Conservation (phyloP, 2,888 invertebrate species). For the Onthophagus sagittarius region DNA sequence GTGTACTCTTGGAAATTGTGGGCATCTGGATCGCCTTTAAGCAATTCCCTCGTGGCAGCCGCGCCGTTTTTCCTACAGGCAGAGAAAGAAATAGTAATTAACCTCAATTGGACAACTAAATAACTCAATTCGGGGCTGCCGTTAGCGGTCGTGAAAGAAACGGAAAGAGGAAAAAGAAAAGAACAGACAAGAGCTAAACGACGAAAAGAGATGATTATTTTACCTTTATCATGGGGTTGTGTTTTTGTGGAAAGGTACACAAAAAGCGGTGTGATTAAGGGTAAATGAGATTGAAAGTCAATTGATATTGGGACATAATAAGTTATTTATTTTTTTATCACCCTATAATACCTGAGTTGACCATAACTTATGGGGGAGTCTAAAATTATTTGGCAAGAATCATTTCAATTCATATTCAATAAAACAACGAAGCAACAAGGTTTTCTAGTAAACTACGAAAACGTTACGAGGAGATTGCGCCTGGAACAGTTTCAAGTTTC, state of each 20-base stretch:
- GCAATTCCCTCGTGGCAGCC: slow-evolving; percentile 56
- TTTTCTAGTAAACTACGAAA: background rate
- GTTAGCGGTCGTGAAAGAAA: slow-evolving; percentile 10
- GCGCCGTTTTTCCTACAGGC: slow-evolving; percentile 68
- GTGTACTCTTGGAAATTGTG: slow-evolving; percentile 93
- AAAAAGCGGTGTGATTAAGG: background rate
- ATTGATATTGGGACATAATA: no score
- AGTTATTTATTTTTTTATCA: no score
- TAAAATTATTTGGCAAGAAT: background rate
- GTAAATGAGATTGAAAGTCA: background rate
- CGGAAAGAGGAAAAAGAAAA: background rate
- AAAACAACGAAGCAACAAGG: no score
- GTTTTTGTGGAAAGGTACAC: background rate
- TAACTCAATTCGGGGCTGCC: slow-evolving; percentile 4
- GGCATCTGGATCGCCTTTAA: slow-evolving; percentile 63
- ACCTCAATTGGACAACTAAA: background rate
- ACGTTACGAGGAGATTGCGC: background rate
- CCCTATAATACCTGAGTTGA: no score
- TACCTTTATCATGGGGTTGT: background rate
- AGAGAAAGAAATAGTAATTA: slow-evolving; percentile 2
- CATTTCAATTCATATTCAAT: no score
- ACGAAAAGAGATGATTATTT: background rate
- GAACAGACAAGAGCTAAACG: background rate
- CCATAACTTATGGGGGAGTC: no score
- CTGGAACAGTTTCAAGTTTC: background rate